These are phyloP conservation scores for Gorsachius goisagi DNA, from an alignment of 2,113 vertebrate species.

Conservation along the genomic window DNA sequence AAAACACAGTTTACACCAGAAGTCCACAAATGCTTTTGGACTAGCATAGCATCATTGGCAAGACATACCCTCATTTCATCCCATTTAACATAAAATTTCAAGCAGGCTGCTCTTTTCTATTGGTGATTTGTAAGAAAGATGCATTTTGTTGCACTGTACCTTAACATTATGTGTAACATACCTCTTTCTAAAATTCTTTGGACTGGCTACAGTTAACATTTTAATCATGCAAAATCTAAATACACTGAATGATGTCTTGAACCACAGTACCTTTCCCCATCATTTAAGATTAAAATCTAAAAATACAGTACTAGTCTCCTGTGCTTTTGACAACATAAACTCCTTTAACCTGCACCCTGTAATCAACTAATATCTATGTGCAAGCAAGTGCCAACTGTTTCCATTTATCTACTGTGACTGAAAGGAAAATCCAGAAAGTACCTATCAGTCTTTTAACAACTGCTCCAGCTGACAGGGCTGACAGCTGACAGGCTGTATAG, in stretches of 20 bases:
- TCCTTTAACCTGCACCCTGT: background rate
- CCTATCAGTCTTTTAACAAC: background rate
- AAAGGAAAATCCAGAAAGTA: background rate
- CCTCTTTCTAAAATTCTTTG: background rate
- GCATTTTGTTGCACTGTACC: background rate
- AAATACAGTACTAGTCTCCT: background rate
- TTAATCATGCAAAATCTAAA: background rate
- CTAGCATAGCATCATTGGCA: background rate
- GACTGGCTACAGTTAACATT: background rate
- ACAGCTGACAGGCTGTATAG: background rate
- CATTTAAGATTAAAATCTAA: background rate
- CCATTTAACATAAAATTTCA: background rate
- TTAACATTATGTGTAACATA: background rate
- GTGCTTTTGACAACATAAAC: background rate
- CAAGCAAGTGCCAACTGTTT: background rate
- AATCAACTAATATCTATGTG: background rate
- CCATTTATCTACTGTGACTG: background rate
- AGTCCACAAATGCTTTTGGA: background rate
- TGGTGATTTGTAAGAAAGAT: background rate
- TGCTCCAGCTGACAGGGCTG: background rate
- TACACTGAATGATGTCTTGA: background rate
- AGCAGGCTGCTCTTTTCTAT: background rate
- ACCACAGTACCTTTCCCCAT: background rate
- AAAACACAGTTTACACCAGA: background rate
- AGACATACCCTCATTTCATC: background rate